Evolutionary conservation across 2,888 invertebrate species (phyloP), one percentile per base, ranked within the genome.

Genomic region (Spicauda simplicius): DNA sequence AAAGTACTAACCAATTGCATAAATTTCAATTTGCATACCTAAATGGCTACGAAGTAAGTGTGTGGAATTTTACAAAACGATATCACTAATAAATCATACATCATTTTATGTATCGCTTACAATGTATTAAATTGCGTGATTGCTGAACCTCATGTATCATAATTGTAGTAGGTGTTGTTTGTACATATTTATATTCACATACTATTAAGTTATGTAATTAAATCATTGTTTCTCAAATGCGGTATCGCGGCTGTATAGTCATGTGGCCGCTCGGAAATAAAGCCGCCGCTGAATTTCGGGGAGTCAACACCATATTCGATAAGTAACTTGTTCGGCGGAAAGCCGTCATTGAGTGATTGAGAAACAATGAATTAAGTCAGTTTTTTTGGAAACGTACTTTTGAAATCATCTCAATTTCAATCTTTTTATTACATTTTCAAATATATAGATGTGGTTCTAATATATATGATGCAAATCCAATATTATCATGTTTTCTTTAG

Each of bases 401-500:
- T 14, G 12, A 14, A 14, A 41, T 41, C 14, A 41, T 41, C 10
- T 14, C 41, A 14, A 14, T 41, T 41, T 41, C 14, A 41, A 14
- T 41, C 25, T 3, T 14, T 41, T 41, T 41, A 14, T 1, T 14
- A 14, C 2, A 16, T 48, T 16, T 14, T n/a, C 16, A 8, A 48
- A 48, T 48, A n/a, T 6, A 48, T 45, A 48, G 7, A n/a, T 25
- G 25, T 25, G 2, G 25, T 48, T n/a, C 5, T 16, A 48, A 48
- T 48, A 16, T 48, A 16, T 45, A 14, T 3, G 4, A 6, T n/a
- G 16, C 18, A 8, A 37, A 20, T 19, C 50, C 30, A 37, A 59
- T 92, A 76, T 58, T 58, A 57, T 64, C 37, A 41, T 65, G 45
- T 65, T 62, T 54, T 54, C 54, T 59, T 65, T 88, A 96, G 96